Percentiles rank a stretch among this genome's conserved stretches.
These are phyloP conservation scores for Varanus salvator DNA, from an alignment of 2,113 vertebrate genomes.

Conservation along the genomic window DNA sequence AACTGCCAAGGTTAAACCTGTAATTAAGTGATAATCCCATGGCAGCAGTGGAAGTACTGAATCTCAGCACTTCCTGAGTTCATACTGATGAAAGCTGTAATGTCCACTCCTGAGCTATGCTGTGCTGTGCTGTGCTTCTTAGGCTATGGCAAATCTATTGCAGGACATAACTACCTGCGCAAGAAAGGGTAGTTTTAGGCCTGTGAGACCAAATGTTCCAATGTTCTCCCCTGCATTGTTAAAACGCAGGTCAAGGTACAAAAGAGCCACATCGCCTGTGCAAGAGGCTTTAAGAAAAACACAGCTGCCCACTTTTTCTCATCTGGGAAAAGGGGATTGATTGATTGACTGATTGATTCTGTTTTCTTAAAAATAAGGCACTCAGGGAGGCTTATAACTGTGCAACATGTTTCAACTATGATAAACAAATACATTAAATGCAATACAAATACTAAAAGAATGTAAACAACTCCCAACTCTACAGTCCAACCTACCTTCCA, in stretches of 20 bases:
- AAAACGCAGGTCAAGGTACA: not conserved
- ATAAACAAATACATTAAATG: too few species aligned
- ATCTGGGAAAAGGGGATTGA: not conserved
- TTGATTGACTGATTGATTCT: too few species aligned
- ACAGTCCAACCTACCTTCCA: too few species aligned
- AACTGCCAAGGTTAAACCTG: conserved; percentile 65
- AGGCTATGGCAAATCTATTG: conserved; percentile 16
- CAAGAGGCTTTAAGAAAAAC: too few species aligned
- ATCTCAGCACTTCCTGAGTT: conserved; percentile 47
- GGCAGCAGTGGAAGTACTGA: conserved; percentile 47
- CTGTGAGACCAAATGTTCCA: not conserved
- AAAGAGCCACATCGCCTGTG: not conserved
- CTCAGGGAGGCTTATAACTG: too few species aligned
- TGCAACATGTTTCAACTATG: too few species aligned
- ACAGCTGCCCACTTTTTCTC: not conserved
- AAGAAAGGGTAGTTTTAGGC: not conserved
- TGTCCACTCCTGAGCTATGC: conserved; percentile 36
- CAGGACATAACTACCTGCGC: not conserved
- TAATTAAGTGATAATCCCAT: conserved; percentile 69
- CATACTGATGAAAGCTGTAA: conserved; percentile 38
- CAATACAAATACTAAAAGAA: too few species aligned
- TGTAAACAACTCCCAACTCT: too few species aligned
- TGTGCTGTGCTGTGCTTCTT: not conserved
- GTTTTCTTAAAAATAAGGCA: too few species aligned
- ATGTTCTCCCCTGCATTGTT: not conserved